Evolutionary conservation across 64 coral and sea anemone genomes (phyloP), one percentile per base, ranked within the genome.

Genomic region (Pocillopora verrucosa): DNA sequence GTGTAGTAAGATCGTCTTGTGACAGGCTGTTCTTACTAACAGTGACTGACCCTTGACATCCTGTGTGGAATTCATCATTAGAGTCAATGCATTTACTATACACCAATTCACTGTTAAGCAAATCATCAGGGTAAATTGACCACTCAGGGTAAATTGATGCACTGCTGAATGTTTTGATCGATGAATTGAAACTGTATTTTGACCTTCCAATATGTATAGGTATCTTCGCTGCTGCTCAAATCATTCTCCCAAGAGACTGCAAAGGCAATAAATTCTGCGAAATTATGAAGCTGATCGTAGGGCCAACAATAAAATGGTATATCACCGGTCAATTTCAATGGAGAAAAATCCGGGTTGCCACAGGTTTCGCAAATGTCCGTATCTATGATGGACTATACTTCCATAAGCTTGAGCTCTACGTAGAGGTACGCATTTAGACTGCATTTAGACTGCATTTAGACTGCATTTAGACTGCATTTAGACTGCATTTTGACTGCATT

Each of bases 221-320:
- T 4, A 91, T 99, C 3, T 93, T 90, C 16, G 90, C 93, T 14
- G 97, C 78, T n/a, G 97, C 93, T 7, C 97, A 92, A 72, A 65
- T 99, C 3, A 80, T 92, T 81, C 75, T 99, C 1, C 97, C 97
- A 11, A 99, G 95, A 58, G 97, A 99, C 13, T 99, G 97, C 64
- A 88, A 92, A 65, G 92, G 89, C 16, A 90, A 94, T 60, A 98
- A 92, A 65, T 98, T 98, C 41, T 98, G 92, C 76, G 92, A 98
- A 68, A 92, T 94, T 61, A 26, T 61, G 4, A 98, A 98, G 61
- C 91, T 91, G 58, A 98, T 94, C 56, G 85, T 98, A 10, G 95
- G 92, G 1, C 92, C 95, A 62, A 91, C 90, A 75, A 74, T 88
- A 2, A 91, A 89, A 56, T 92, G 89, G 67, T 96, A 93, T 67